These are phyloP conservation scores for Cercopithecus diana DNA, from an alignment of 2,797 vertebrate species.

Conservation along the genomic window DNA sequence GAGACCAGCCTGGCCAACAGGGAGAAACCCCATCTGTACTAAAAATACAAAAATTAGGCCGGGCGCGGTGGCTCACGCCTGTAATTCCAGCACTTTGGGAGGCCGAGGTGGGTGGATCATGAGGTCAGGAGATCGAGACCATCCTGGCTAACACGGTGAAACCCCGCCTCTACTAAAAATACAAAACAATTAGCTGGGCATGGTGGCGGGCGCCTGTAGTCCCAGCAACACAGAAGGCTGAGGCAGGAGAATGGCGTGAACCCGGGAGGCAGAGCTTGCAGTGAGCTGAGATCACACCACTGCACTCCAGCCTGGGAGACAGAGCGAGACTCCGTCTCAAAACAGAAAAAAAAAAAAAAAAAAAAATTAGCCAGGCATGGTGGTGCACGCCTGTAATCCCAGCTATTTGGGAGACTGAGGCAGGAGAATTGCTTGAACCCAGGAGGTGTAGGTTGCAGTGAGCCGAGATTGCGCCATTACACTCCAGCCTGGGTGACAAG, in stretches of 20 bases:
- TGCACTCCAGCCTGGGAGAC: background rate
- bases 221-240: background rate
- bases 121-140: too few relatives aligned
- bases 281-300: background rate
- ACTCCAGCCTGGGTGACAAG: background rate
- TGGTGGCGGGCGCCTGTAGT: background rate
- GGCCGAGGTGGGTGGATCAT: too few relatives aligned
- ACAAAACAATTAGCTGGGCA: background rate
- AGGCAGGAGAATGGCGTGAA: background rate
- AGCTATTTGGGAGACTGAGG: background rate
- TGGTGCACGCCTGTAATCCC: background rate
- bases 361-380: background rate
- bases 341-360: background rate
- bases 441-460: background rate
- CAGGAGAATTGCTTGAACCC: background rate
- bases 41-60: background rate
- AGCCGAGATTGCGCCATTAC: background rate
- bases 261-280: background rate
- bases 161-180: too few relatives aligned
- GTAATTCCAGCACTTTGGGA: too few relatives aligned
- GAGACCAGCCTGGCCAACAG: too few relatives aligned
- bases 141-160: too few relatives aligned
- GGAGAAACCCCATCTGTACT: too few relatives aligned
- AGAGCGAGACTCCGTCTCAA: background rate
- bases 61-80: background rate